Evolutionary conservation across 2,797 vertebrate genomes (phyloP).

Genomic region (Avahi laniger): DNA sequence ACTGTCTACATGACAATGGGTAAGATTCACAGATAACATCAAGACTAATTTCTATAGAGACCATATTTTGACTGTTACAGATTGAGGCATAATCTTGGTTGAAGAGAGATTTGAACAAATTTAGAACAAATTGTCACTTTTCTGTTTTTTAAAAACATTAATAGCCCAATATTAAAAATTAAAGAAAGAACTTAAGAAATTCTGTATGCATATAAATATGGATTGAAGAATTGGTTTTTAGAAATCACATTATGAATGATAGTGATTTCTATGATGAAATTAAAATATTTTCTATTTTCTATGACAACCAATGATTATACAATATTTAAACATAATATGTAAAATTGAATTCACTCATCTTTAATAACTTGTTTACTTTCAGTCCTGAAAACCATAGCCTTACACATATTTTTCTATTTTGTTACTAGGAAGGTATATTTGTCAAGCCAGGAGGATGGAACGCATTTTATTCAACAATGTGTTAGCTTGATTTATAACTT

Average conservation of each 20-base stretch:
- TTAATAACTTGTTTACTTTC: slow-evolving; percentile 36
- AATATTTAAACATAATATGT: neutral
- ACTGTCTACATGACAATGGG: slow-evolving; percentile 27
- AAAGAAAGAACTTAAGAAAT: neutral
- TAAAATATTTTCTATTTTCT: slow-evolving; percentile 46
- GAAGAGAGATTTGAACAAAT: slow-evolving; percentile 49
- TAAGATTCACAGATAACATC: slow-evolving; percentile 34
- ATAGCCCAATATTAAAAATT: neutral
- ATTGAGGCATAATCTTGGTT: slow-evolving; percentile 12
- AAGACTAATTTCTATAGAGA: slow-evolving; percentile 14
- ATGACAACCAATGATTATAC: slow-evolving; percentile 15
- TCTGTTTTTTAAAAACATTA: neutral
- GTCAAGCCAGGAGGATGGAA: slow-evolving; percentile 6
- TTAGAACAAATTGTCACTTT: slow-evolving; percentile 8
- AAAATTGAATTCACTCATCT: slow-evolving; percentile 34
- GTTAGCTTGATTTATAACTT: slow-evolving; percentile 35
- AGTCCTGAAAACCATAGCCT: slow-evolving; percentile 18
- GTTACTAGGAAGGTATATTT: slow-evolving; percentile 9
- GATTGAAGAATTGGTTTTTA: neutral
- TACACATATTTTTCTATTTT: slow-evolving; percentile 1
- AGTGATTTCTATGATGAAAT: slow-evolving; percentile 41
- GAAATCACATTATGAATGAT: neutral
- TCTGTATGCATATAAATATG: neutral
- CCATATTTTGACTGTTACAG: neutral
- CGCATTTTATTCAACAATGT: slow-evolving; percentile 24